These are phyloP conservation scores for Leptinotarsa undecemlineata DNA, from an alignment of 1,140 invertebrate genomes.

Conservation along the genomic window DNA sequence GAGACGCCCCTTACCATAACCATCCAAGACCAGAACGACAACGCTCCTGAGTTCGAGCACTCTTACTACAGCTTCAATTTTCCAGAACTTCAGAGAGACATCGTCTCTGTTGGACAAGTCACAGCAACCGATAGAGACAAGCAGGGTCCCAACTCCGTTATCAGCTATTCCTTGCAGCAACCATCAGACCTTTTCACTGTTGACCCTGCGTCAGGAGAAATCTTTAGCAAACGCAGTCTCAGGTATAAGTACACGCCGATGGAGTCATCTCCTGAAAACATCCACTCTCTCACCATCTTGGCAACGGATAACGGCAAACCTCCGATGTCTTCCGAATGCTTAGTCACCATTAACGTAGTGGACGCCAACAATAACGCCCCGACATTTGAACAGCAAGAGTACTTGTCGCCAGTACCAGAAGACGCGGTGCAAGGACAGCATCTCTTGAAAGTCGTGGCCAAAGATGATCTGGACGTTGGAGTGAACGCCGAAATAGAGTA, in stretches of 20 bases:
- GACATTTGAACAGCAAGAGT: slow-evolving; percentile 72
- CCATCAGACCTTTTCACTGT: slow-evolving; percentile 89
- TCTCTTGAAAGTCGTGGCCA: slow-evolving; percentile 74
- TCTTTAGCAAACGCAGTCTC: slow-evolving; percentile 82
- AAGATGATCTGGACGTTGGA: slow-evolving; percentile 78
- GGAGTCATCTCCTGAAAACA: slow-evolving; percentile 83
- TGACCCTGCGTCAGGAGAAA: slow-evolving; percentile 86
- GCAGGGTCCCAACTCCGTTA: slow-evolving; percentile 90
- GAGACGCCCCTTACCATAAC: slow-evolving; percentile 90
- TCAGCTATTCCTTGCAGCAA: slow-evolving; percentile 88
- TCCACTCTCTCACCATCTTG: slow-evolving; percentile 80
- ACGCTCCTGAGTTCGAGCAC: slow-evolving; percentile 88
- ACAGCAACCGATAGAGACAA: slow-evolving; percentile 87
- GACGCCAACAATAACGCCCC: slow-evolving; percentile 90
- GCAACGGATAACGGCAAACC: slow-evolving; percentile 93
- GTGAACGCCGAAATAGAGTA: slow-evolving; percentile 89
- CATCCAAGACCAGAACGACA: slow-evolving; percentile 94
- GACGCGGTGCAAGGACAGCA: slow-evolving; percentile 70
- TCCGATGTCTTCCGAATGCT: slow-evolving; percentile 81
- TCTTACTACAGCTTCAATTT: slow-evolving; percentile 89
- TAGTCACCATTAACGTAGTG: slow-evolving; percentile 85
- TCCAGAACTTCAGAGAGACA: slow-evolving; percentile 77
- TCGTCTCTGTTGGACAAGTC: slow-evolving; percentile 86
- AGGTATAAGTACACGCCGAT: slow-evolving; percentile 79
- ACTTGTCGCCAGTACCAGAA: slow-evolving; percentile 82